A percentile compares a stretch with the other conserved stretches of the same genome.
Conservation (phyloP, 2,888 invertebrate species). For the Boloria euphrosyne region DNA sequence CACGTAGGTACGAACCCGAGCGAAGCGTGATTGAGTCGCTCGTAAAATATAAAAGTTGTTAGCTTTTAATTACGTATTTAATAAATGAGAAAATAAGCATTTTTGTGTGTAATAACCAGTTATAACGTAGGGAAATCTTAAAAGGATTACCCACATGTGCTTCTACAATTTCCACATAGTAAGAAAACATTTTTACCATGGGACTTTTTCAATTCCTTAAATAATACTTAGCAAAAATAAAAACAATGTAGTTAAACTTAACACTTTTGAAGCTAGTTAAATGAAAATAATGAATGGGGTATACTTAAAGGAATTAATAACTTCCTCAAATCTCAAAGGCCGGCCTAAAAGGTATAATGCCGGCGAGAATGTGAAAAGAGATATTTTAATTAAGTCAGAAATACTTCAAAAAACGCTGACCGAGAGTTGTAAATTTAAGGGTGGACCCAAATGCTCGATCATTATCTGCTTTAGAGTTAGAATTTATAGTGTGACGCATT, state of each 20-base stretch:
- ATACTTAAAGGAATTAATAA: constrained; percentile 59
- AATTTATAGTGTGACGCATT: constrained; percentile 62
- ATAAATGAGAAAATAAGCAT: too few relatives aligned
- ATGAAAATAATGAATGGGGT: constrained; percentile 14
- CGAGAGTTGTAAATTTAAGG: constrained; percentile 66
- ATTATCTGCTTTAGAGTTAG: constrained; percentile 60
- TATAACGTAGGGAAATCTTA: too few relatives aligned
- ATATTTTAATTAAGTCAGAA: constrained; percentile 53
- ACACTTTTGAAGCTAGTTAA: constrained; percentile 20
- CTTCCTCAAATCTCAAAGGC: constrained; percentile 49
- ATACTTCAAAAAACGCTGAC: constrained; percentile 69
- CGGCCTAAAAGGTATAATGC: constrained; percentile 44
- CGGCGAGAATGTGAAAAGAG: constrained; percentile 52
- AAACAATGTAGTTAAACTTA: not conserved
- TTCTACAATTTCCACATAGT: too few relatives aligned
- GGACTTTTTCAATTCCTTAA: too few relatives aligned
- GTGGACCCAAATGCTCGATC: constrained; percentile 51
- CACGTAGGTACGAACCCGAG: too few relatives aligned
- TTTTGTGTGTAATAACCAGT: too few relatives aligned
- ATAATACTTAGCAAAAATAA: not conserved
- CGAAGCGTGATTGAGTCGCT: too few relatives aligned
- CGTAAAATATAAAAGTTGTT: too few relatives aligned
- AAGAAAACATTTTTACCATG: not conserved
- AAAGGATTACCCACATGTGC: too few relatives aligned
- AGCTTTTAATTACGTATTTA: too few relatives aligned